A percentile compares a stretch with the other conserved stretches of the same genome.
Evolutionary conservation across 1,140 invertebrate genomes (phyloP).

Genomic region (Tetraneura akinire): DNA sequence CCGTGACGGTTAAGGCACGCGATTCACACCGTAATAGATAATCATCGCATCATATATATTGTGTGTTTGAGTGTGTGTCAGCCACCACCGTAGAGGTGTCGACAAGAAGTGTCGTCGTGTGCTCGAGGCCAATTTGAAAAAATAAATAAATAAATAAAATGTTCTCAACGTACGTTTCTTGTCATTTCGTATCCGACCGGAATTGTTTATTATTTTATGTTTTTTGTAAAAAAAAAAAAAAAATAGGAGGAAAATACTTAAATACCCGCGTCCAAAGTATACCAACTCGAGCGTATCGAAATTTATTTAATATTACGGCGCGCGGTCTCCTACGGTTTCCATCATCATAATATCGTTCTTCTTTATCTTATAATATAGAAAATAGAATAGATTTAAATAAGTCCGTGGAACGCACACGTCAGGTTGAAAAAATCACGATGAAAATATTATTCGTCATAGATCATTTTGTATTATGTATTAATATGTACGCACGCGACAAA

Average conservation of each 20-base stretch:
- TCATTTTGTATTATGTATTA: background rate
- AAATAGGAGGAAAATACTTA: too few relatives aligned
- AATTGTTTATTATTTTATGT: too few relatives aligned
- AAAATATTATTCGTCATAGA: background rate
- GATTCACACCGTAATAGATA: constrained; percentile 13
- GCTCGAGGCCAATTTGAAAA: constrained; percentile 14
- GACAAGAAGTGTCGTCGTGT: constrained; percentile 22
- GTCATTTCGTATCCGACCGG: background rate
- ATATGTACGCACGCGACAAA: background rate
- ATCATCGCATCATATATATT: constrained; percentile 8
- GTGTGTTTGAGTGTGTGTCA: background rate
- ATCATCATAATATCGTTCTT: too few relatives aligned
- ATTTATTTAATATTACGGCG: background rate
- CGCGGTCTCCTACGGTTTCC: background rate
- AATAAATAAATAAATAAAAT: constrained; percentile 1
- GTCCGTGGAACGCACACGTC: background rate
- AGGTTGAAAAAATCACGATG: background rate
- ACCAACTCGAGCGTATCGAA: background rate
- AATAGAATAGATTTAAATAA: too few relatives aligned
- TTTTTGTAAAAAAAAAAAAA: too few relatives aligned
- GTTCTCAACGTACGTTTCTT: background rate
- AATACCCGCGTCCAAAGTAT: background rate
- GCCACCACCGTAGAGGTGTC: background rate
- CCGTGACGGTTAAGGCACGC: constrained; percentile 3
- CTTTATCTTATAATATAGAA: too few relatives aligned